Base-by-base conservation (phyloP, 2,888 invertebrate species). In the Cerastis rubricosa region DNA sequence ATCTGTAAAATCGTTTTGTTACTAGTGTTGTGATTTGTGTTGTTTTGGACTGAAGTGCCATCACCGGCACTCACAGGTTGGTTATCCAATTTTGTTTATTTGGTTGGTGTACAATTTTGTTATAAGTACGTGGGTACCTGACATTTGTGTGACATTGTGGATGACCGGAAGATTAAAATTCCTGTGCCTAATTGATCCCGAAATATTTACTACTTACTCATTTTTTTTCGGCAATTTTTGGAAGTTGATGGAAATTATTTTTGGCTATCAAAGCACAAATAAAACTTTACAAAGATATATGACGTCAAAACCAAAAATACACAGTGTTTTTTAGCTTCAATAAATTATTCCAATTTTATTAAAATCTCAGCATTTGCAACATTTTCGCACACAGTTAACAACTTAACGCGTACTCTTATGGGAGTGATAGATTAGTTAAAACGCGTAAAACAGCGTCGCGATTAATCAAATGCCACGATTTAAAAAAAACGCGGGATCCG, bases 21-120 rank as follows among this genome's bases (percentile, higher is more conserved):
- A 57, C 11, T 66, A 67, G 87, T 85, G 81, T 67, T 84, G 89
- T 88, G 86, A 78, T 78, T 83, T 86, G 83, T 87, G 80, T 83
- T 86, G 77, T 84, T 83, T 74, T 89, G 86, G 85, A 88, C 87
- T 84, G 74, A 82, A 89, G 88, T 88, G 88, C 88, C 88, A 83
- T 65, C 74, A 78, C 63, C 78, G 88, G 88, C 88, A 88, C 89
- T 88, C 66, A 82, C 69, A 88, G 88, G 88, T 88, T 83, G 45
- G 84, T 83, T 66, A 6, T 17, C 19, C 63, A 19, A 64, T 64
- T 66, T 61, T 69, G 6, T 78, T 69, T 43, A 35, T 61, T 63
- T 70, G 17, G 43, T 59, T 51, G 4, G 25, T 43, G 9, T 51
- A 29, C 25, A n/a, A n/a, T n/a, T n/a, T n/a, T n/a, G n/a, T n/a